Conservation (phyloP, 1,140 invertebrate species). For the Parapsyche elsis region DNA sequence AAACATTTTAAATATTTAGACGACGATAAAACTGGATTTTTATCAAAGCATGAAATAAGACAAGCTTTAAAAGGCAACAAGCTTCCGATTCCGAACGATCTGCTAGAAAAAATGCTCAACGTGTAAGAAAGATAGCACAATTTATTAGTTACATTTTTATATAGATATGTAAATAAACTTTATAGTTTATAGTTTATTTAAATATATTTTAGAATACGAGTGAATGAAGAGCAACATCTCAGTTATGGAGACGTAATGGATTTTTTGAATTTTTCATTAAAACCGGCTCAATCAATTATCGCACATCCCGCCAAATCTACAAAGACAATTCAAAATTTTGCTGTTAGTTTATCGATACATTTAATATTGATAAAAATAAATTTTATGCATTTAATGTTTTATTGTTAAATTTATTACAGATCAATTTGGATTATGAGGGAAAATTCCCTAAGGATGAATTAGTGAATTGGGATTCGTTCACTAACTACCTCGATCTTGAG, state of each 20-base stretch:
- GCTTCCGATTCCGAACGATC: conserved; percentile 73
- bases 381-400: no score
- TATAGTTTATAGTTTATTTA: conserved; percentile 5
- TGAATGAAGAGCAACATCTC: conserved; percentile 6
- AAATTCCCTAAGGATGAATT: conserved; percentile 25
- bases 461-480: conserved; percentile 50
- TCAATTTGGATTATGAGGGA: neutral
- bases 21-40: conserved; percentile 67
- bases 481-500: conserved; percentile 43
- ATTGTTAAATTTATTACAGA: neutral
- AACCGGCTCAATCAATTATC: conserved; percentile 46
- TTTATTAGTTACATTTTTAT: neutral
- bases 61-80: conserved; percentile 73
- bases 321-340: conserved; percentile 40
- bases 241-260: conserved; percentile 46
- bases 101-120: conserved; percentile 76
- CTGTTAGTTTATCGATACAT: conserved; percentile 19
- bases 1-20: conserved; percentile 76
- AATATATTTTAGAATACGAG: conserved; percentile 43
- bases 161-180: neutral
- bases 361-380: neutral
- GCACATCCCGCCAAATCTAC: conserved; percentile 46
- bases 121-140: conserved; percentile 66
- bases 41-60: conserved; percentile 69
- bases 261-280: conserved; percentile 49